Evolutionary conservation across 2,888 invertebrate genomes (phyloP), one percentile per base, ranked within the genome.

Genomic region (Hemicrepidius hirtus): DNA sequence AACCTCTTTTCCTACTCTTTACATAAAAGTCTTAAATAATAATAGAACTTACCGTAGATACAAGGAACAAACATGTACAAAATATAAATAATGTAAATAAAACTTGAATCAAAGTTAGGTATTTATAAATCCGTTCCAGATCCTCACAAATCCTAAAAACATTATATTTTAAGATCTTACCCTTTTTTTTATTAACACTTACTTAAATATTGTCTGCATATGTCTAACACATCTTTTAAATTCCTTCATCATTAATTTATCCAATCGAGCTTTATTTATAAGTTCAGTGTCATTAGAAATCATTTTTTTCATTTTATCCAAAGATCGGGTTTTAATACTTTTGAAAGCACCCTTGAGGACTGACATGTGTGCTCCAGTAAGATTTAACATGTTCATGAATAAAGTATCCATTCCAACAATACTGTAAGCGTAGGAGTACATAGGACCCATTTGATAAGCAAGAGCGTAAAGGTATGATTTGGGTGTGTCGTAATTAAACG

Each of bases 341-440:
- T 77, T 63, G 73, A 85, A 84, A 10, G 84, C 84, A 13, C 82
- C 84, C 76, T 84, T 84, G 13, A 85, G 77, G 32, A 85, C 80
- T 10, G 77, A 73, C 59, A 85, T 77, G 76, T 85, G 82, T 16
- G 80, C 80, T 1, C 80, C 82, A 32, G 83, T 79, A 62, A 81
- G 82, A 74, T 85, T 85, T 79, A 85, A 81, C 6, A 84, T 80
- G 70, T 84, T 84, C 82, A 84, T 84, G 70, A 84, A 84, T 21
- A 84, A 65, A 1, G 81, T 80, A 69, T 84, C 84, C 76, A 84
- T 81, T 7, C 83, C 84, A 21, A 83, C 81, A 57, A 85, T 81
- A 63, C 82, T 84, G 64, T 78, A 82, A 3, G 82, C 82, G 59
- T 83, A 84, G 16, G 82, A 82, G 75, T 80, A 83, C 81, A 83